phyloP scores from a whole-genome alignment of 1,140 invertebrate genomes.

The Drosophila rufa region DNA sequence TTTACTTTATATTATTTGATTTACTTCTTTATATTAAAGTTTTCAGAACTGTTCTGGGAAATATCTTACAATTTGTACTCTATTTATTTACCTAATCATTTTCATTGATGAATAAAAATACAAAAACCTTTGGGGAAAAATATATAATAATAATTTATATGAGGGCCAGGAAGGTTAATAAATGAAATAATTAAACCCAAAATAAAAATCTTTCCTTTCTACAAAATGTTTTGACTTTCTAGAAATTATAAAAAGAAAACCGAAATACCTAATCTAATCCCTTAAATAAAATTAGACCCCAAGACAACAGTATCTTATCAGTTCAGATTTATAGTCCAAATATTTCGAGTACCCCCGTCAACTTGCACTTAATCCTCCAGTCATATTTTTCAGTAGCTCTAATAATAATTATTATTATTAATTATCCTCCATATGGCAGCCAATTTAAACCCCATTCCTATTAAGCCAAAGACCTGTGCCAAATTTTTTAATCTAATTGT shows the following conservation, averaged over 20 bases:
- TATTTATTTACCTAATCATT: no score
- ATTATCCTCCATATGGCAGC: background rate
- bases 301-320: background rate
- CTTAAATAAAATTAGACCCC: background rate
- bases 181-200: no score
- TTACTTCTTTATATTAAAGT: no score
- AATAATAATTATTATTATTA: background rate
- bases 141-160: no score
- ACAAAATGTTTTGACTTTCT: background rate
- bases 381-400: background rate
- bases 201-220: no score
- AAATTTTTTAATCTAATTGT: conserved; percentile 13
- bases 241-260: background rate
- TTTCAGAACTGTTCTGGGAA: no score
- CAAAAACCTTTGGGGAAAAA: no score
- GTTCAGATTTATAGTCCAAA: background rate
- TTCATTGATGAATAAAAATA: no score
- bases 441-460: conserved; percentile 30
- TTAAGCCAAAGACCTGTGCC: conserved; percentile 9
- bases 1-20: no score
- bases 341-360: background rate
- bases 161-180: no score
- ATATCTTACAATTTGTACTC: no score
- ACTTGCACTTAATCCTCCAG: background rate
- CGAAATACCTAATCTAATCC: background rate